phyloP scores from a whole-genome alignment of 1,140 invertebrate genomes.

The Philaenus spumarius region DNA sequence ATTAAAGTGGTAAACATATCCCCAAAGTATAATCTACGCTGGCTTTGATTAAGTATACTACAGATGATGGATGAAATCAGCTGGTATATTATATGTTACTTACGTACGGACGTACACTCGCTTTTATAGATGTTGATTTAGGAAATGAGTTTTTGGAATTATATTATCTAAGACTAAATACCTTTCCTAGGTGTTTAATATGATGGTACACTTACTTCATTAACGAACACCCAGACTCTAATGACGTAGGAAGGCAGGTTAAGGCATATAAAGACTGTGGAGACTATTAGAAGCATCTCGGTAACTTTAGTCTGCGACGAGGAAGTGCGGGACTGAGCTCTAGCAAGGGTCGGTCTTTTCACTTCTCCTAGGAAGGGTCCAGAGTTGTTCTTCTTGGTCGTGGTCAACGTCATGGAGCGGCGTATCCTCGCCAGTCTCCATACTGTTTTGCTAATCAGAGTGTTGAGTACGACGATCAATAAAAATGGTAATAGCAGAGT shows the following conservation, averaged over 20 bases:
- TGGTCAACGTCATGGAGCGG: slow-evolving; percentile 41
- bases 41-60: too few relatives aligned
- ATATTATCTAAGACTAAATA: too few relatives aligned
- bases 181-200: too few relatives aligned
- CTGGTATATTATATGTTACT: too few relatives aligned
- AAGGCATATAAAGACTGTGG: slow-evolving; percentile 67
- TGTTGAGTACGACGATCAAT: slow-evolving; percentile 62
- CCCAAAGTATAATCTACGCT: too few relatives aligned
- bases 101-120: too few relatives aligned
- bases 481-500: slow-evolving; percentile 64
- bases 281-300: slow-evolving; percentile 74
- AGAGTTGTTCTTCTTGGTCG: slow-evolving; percentile 12
- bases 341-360: neutral
- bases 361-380: neutral
- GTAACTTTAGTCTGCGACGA: slow-evolving; percentile 62
- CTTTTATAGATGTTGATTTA: too few relatives aligned
- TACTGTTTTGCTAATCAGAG: slow-evolving; percentile 57
- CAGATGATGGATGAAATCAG: too few relatives aligned
- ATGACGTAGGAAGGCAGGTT: slow-evolving; percentile 68
- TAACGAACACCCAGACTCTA: slow-evolving; percentile 48
- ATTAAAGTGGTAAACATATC: too few relatives aligned
- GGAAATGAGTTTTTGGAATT: too few relatives aligned
- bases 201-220: too few relatives aligned
- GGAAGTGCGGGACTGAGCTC: slow-evolving; percentile 10
- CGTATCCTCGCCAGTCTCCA: slow-evolving; percentile 49